Base-by-base conservation (phyloP, 2,113 vertebrate species). In the Rhinolophus ferrumequinum region DNA sequence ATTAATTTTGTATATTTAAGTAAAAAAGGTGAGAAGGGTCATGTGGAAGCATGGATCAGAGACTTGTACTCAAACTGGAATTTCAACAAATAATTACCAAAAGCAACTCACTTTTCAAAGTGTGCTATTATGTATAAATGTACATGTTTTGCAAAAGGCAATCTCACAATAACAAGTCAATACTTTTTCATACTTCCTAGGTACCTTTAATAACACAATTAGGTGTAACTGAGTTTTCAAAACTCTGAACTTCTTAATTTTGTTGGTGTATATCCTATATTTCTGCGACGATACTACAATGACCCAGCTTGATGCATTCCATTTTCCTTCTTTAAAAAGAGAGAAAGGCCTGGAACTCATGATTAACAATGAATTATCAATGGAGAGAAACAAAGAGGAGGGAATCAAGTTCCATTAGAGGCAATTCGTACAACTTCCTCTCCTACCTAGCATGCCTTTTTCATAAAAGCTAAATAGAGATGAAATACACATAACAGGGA, bases 401-500 rank as follows among this genome's bases (percentile, higher is more conserved):
- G n/a, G 22, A 93, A 81, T 60, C 86, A 76, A 86, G 50, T 28
- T 90, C 28, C 47, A 73, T 66, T 85, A 87, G 3, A 92, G 35
- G 95, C 13, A 93, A 83, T 64, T 91, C 38, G 82, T 95, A 88
- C 96, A 94, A 75, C n/a, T 73, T 90, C 44, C 38, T 93, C 16
- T 92, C 33, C 82, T 93, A n/a, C 33, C 82, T 93, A n/a, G 3
- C 7, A 73, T 60, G 52, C 41, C 67, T 91, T 96, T 92, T 75
- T 96, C 76, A 87, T 38, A 89, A 72, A 95, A 94, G 83, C 83
- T 93, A 96, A 67, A 94, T 3, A 72, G 66, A 95, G 80, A 96
- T 83, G 66, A 86, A 94, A 84, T 82, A 47, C n/a, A n/a, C n/a
- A n/a, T n/a, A 98, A 88, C 41, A 96, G 44, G n/a, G 14, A 85